Conservation (phyloP, 2,888 invertebrate species). For the Lydus trimaculatus region DNA sequence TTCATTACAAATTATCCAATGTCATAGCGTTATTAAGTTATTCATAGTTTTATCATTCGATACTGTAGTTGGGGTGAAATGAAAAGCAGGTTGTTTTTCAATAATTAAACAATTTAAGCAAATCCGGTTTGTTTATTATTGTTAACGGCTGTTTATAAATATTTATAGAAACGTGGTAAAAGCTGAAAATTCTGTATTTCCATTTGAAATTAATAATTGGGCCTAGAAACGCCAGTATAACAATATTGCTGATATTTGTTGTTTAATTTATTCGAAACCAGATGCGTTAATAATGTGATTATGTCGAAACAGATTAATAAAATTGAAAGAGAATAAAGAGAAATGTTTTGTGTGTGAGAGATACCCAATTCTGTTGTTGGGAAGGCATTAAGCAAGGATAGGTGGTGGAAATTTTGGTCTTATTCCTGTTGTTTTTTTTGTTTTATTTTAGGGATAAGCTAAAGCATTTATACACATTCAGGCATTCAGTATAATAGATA, state of each 20-base stretch:
- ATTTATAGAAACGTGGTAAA: no score
- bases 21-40: no score
- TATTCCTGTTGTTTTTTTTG: constrained; percentile 14
- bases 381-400: constrained; percentile 34
- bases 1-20: background rate
- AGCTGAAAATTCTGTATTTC: background rate
- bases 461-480: constrained; percentile 49
- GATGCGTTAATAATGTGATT: background rate
- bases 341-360: constrained; percentile 39
- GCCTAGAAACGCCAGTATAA: no score
- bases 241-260: background rate
- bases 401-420: constrained; percentile 21
- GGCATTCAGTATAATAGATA: constrained; percentile 40
- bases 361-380: no score
- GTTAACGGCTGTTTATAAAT: no score
- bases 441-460: constrained; percentile 33
- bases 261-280: background rate
- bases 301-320: background rate
- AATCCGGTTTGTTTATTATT: no score
- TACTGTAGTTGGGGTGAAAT: no score
- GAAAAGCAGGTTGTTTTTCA: no score
- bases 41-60: no score
- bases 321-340: background rate
- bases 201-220: background rate
- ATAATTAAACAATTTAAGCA: no score